Evolutionary conservation across 2,113 vertebrate genomes (phyloP).

Genomic region (Bubo blakistoni): DNA sequence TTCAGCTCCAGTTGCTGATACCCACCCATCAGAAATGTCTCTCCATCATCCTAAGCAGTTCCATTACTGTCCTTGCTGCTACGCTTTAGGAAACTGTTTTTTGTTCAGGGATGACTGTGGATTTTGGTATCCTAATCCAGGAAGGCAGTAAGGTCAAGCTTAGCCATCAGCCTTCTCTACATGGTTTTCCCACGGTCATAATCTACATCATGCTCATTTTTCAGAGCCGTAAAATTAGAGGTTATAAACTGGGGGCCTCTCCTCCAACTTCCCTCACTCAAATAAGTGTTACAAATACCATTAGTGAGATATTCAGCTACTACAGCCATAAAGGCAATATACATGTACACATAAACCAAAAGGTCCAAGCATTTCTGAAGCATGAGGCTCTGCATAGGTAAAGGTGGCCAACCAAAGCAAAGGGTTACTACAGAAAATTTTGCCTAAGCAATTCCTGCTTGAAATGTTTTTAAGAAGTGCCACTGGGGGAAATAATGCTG

Average conservation of each 20-base stretch:
- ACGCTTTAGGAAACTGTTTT: rapidly evolving
- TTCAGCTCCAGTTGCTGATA: background rate
- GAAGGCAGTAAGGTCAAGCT: background rate
- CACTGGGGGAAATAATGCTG: background rate
- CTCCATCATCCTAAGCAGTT: background rate
- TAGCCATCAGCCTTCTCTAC: background rate
- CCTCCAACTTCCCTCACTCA: background rate
- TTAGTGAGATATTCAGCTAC: background rate
- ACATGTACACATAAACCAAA: rapidly evolving
- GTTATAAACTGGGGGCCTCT: background rate
- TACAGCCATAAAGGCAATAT: background rate
- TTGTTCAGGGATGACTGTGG: background rate
- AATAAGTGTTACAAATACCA: rapidly evolving
- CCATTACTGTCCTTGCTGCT: background rate
- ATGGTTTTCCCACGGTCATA: background rate
- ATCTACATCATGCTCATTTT: background rate
- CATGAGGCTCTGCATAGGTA: background rate
- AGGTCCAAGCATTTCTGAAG: background rate
- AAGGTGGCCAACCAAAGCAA: background rate
- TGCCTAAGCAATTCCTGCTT: background rate
- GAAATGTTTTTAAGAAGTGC: background rate
- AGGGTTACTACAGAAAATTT: background rate
- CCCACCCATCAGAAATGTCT: background rate
- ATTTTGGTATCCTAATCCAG: background rate
- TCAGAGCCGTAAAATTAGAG: background rate